Percentiles rank a stretch among this genome's conserved stretches.
phyloP scores from a whole-genome alignment of 2,888 invertebrate genomes.

The Drosophila paranaensis region DNA sequence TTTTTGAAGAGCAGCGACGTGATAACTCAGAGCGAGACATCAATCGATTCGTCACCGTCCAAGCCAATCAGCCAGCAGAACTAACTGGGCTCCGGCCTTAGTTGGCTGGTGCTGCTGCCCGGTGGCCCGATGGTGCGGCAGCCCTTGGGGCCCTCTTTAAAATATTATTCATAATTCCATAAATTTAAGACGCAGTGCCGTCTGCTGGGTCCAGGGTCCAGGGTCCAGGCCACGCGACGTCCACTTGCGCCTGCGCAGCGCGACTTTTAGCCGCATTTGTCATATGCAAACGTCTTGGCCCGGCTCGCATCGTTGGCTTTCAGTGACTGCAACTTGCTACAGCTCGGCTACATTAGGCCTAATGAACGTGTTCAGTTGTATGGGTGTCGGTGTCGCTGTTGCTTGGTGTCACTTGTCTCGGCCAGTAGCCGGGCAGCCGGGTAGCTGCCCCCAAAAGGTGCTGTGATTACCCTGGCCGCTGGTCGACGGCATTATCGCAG shows the following conservation, averaged over 20 bases:
- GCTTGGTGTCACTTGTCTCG: conserved; percentile 69
- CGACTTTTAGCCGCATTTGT: conserved; percentile 63
- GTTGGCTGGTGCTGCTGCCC: conserved; percentile 35
- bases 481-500: conserved; percentile 72
- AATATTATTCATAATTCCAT: conserved; percentile 80
- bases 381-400: conserved; percentile 50
- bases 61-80: conserved; percentile 74
- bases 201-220: conserved; percentile 11
- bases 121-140: conserved; percentile 52
- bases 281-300: conserved; percentile 73
- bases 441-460: conserved; percentile 64
- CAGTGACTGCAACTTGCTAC: conserved; percentile 23
- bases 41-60: conserved; percentile 77
- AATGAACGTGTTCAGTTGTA: conserved; percentile 75
- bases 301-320: conserved; percentile 48
- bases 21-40: conserved; percentile 80
- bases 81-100: conserved; percentile 57
- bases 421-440: conserved; percentile 9
- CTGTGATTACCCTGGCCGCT: conserved; percentile 67
- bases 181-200: conserved; percentile 55
- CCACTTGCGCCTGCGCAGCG: conserved; percentile 30
- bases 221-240: conserved; percentile 64
- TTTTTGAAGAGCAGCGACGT: conserved; percentile 75
- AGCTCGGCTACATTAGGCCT: conserved; percentile 70
- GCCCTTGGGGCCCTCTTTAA: conserved; percentile 71